Evolutionary conservation across 2,113 vertebrate genomes (phyloP).

Genomic region (Mustelus asterias): DNA sequence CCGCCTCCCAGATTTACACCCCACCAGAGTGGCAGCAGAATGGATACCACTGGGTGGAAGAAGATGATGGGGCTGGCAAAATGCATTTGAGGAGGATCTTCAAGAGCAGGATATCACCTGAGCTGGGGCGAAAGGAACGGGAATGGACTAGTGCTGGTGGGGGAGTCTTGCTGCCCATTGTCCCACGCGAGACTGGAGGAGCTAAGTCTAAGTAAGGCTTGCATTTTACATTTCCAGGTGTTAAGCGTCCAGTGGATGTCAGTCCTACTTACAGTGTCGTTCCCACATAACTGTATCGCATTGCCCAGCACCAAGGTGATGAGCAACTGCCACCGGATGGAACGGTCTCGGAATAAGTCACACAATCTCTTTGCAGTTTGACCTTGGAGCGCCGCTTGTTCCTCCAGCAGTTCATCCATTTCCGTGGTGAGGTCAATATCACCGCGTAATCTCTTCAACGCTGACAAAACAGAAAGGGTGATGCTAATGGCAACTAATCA

Average conservation of each 20-base stretch:
- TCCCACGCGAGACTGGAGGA: too few species aligned
- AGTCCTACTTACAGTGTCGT: conserved; percentile 65
- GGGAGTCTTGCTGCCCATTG: too few species aligned
- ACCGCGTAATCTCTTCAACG: conserved; percentile 65
- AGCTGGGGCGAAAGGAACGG: too few species aligned
- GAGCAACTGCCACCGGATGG: conserved; percentile 67
- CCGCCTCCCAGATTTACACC: too few species aligned
- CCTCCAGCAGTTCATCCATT: conserved; percentile 72
- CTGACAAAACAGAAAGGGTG: conserved; percentile 49
- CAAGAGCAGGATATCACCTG: too few species aligned
- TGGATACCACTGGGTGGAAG: too few species aligned
- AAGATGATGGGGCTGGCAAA: too few species aligned
- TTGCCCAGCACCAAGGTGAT: conserved; percentile 71
- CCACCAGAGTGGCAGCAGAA: too few species aligned
- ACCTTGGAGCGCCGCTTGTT: conserved; percentile 61
- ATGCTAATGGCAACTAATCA: background rate
- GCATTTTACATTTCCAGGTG: background rate
- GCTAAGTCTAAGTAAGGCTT: background rate
- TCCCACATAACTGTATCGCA: conserved; percentile 83
- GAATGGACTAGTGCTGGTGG: too few species aligned
- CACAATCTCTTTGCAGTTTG: conserved; percentile 52
- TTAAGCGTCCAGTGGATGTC: background rate
- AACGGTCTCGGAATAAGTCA: conserved; percentile 63
- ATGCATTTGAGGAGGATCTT: too few species aligned
- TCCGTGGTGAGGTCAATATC: conserved; percentile 57